Base-by-base conservation (phyloP, 1,140 invertebrate genomes). In the Drosophila nebulosa region DNA sequence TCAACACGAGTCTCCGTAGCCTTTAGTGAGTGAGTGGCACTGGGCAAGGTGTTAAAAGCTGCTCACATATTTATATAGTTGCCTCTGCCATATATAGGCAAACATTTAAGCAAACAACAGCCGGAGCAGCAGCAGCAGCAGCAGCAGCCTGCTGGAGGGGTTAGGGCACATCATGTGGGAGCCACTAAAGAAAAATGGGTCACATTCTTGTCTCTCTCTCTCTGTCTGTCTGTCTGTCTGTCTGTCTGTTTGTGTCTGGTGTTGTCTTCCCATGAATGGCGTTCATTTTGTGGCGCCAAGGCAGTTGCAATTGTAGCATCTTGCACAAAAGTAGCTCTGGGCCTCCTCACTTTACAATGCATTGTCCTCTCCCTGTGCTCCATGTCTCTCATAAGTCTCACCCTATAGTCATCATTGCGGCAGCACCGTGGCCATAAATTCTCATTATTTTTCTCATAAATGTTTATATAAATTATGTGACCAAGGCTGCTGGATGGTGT, bases 11-110 rank as follows among this genome's bases (percentile, higher is more conserved):
- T 18, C 27, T 46, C 16, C 36, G 30, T 32, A 14, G 7, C 16
- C 16, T 10, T 36, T 2, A 24, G 30, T 32, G 30, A 18, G 32
- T 59, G 68, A 42, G 58, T 61, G 39, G 67, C 73, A 64, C 21
- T 62, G 71, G 77, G 58, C 69, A 73, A 85, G 81, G 81, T 85
- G 81, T 85, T 86, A 85, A 85, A 85, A 81, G 83, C 81, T 85
- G 81, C 73, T 85, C 83, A 85, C 81, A 85, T 85, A 85, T 85
- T 85, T 85, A 85, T 85, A 68, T 85, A 85, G 81, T 83, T 80
- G 81, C 66, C 66, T 71, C 69, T 74, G 68, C 70, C 81, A 81
- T 85, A 81, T 86, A 85, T 78, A 79, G 81, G 60, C 83, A 85
- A 85, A 86, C 81, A 86, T 85, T 85, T 86, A 75, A 78, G 71